Evolutionary conservation across 2,113 vertebrate genomes (phyloP).

Genomic region (Otis tarda): DNA sequence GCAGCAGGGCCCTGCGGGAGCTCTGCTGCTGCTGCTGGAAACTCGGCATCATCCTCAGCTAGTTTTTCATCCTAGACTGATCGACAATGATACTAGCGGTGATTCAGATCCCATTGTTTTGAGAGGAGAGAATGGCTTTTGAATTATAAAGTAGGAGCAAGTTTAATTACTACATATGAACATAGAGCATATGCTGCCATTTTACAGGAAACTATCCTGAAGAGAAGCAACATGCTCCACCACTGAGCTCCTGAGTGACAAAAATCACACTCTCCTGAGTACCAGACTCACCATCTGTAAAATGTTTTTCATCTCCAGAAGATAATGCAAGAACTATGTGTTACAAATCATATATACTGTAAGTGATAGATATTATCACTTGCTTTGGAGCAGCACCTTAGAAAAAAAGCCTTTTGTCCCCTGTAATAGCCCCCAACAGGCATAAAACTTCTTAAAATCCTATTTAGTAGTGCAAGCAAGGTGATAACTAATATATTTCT

Average conservation of each 20-base stretch:
- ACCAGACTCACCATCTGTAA: slow-evolving; percentile 56
- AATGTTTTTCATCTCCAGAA: slow-evolving; percentile 33
- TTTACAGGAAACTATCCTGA: not conserved
- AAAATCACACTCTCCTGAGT: slow-evolving; percentile 19
- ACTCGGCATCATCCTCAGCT: not conserved
- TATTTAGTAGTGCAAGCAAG: not conserved
- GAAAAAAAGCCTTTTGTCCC: not conserved
- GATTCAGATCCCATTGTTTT: not conserved
- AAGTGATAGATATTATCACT: not conserved
- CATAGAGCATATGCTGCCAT: slow-evolving; percentile 36
- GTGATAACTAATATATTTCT: not conserved
- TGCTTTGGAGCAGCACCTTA: not conserved
- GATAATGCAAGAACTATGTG: slow-evolving; percentile 14
- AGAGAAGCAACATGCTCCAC: not conserved
- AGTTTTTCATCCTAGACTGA: not conserved
- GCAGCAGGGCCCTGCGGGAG: not conserved
- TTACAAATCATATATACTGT: slow-evolving; percentile 5
- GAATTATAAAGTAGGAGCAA: not conserved
- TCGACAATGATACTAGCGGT: not conserved
- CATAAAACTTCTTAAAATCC: not conserved
- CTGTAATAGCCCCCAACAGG: not conserved
- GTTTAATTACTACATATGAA: not conserved
- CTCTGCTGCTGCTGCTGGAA: not conserved
- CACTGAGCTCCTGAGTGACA: not conserved
- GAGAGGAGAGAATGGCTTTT: not conserved